Conservation (phyloP, 92 coral and sea anemone genomes). For the Muricea muricata region DNA sequence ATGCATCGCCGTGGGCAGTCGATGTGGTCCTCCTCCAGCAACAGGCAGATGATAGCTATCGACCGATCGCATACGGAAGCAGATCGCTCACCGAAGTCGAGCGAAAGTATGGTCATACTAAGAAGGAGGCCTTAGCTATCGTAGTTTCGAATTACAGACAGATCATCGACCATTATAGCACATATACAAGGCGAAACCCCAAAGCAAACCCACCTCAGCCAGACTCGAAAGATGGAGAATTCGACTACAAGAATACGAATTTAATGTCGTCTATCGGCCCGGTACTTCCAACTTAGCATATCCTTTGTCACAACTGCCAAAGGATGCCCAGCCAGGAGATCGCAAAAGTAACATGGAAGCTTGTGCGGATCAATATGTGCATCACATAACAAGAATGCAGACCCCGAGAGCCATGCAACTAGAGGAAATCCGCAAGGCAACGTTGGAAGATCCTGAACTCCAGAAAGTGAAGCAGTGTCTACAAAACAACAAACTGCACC, state of each 20-base stretch:
- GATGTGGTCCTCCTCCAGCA: constrained; percentile 59
- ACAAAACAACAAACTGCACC: too few relatives aligned
- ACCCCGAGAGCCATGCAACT: too few relatives aligned
- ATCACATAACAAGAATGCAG: too few relatives aligned
- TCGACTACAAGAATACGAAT: constrained; percentile 40
- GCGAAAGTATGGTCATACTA: constrained; percentile 17
- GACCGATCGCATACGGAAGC: constrained; percentile 58
- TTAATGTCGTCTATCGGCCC: too few relatives aligned
- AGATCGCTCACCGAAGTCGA: constrained; percentile 56
- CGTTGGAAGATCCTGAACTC: too few relatives aligned
- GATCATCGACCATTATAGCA: constrained; percentile 61
- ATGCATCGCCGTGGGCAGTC: constrained; percentile 66
- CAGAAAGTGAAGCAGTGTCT: too few relatives aligned
- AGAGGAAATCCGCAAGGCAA: too few relatives aligned
- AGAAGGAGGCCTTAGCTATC: constrained; percentile 8
- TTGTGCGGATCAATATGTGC: too few relatives aligned
- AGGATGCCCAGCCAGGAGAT: too few relatives aligned
- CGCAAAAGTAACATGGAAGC: too few relatives aligned
- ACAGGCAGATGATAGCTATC: constrained; percentile 45
- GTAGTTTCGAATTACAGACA: constrained; percentile 55
- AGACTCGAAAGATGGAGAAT: constrained; percentile 60
- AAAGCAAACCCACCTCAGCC: constrained; percentile 59
- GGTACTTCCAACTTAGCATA: too few relatives aligned
- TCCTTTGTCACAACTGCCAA: too few relatives aligned
- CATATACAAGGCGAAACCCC: constrained; percentile 51